Percentiles rank a stretch among this genome's conserved stretches.
phyloP scores from a whole-genome alignment of 2,113 vertebrate species.

The Malurus elegans region DNA sequence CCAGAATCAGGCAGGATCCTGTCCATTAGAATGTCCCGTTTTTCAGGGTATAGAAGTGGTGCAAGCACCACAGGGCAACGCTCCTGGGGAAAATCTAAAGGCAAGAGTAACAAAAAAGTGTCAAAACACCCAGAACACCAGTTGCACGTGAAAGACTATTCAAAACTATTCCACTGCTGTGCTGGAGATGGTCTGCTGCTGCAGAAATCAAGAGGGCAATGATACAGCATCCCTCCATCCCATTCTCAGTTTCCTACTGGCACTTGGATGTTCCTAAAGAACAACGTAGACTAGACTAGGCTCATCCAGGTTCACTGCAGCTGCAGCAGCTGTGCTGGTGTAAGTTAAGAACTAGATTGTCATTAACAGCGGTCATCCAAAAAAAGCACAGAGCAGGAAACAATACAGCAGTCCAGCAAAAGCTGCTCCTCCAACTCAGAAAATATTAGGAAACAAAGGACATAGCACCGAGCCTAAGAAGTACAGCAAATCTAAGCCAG shows the following conservation, averaged over 20 bases:
- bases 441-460: not conserved
- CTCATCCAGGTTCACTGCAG: not conserved
- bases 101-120: not conserved
- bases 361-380: not conserved
- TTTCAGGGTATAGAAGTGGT: conserved; percentile 99
- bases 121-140: not conserved
- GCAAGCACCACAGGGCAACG: conserved; percentile 99
- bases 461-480: not conserved
- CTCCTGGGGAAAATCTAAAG: conserved; percentile 97
- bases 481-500: not conserved
- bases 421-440: not conserved
- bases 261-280: not conserved
- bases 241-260: not conserved
- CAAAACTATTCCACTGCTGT: not conserved
- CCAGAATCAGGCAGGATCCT: conserved; percentile 99
- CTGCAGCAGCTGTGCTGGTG: not conserved
- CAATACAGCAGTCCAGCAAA: not conserved
- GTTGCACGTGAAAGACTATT: not conserved
- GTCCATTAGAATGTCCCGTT: conserved; percentile 99
- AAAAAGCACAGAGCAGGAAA: not conserved
- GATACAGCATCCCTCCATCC: not conserved
- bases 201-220: not conserved
- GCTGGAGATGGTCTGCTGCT: not conserved
- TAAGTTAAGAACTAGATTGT: not conserved
- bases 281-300: not conserved